phyloP scores from a whole-genome alignment of 2,113 vertebrate genomes.

The Istiophorus platypterus region DNA sequence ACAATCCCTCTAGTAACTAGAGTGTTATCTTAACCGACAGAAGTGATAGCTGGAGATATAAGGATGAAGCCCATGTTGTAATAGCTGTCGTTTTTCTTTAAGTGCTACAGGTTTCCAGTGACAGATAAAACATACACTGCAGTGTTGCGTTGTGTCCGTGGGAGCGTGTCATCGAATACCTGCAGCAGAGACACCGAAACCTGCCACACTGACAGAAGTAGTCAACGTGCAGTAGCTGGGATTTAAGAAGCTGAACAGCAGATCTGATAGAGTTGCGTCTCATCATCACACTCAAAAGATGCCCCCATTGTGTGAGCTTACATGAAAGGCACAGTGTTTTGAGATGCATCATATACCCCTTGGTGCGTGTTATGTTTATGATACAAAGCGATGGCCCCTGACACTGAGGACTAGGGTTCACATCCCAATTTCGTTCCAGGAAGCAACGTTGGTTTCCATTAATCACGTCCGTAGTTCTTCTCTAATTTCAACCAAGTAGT shows the following conservation, averaged over 20 bases:
- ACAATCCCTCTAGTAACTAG: neutral
- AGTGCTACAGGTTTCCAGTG: neutral
- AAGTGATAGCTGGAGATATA: neutral
- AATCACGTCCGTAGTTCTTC: neutral
- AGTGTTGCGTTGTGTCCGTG: neutral
- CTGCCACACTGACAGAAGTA: neutral
- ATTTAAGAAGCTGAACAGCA: neutral
- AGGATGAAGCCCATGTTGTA: neutral
- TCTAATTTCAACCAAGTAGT: neutral
- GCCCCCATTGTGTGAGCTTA: neutral
- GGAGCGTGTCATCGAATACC: neutral
- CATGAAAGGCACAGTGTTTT: neutral
- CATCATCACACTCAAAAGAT: neutral
- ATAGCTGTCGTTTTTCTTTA: neutral
- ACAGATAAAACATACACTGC: neutral
- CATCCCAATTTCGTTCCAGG: neutral
- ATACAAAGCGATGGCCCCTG: neutral
- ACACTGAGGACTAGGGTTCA: neutral
- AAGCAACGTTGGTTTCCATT: neutral
- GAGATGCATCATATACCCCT: neutral
- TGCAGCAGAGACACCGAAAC: neutral
- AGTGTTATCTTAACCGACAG: neutral
- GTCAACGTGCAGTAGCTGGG: neutral
- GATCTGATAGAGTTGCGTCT: neutral
- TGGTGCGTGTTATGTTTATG: conserved; percentile 16